A percentile compares a stretch with the other conserved stretches of the same genome.
Evolutionary conservation across 2,113 vertebrate genomes (phyloP).

Genomic region (Probosciger aterrimus): DNA sequence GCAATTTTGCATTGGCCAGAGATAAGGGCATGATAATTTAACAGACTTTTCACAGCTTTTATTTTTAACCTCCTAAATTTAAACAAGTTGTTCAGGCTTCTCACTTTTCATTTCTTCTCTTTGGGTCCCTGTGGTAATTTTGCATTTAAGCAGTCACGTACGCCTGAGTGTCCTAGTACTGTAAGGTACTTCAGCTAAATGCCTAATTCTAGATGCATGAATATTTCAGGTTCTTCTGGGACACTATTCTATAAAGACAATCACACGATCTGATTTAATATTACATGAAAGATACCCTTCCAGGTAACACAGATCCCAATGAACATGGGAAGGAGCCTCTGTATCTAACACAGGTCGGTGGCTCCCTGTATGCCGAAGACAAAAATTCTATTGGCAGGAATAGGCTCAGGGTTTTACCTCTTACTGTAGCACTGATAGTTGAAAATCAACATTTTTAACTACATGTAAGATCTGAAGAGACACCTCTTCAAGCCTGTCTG

Average conservation of each 20-base stretch:
- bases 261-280: no score
- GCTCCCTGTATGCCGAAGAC: not conserved
- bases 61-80: not conserved
- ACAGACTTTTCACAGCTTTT: not conserved
- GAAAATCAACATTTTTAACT: not conserved
- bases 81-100: not conserved
- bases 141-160: not conserved
- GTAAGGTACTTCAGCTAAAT: not conserved
- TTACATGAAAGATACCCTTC: no score
- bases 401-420: not conserved
- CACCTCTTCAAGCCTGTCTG: not conserved
- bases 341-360: not conserved
- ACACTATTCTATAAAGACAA: no score
- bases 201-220: not conserved
- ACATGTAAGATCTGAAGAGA: not conserved
- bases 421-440: not conserved
- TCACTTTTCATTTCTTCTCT: not conserved
- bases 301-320: not conserved
- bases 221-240: not conserved
- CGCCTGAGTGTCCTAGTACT: fast-evolving
- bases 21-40: not conserved
- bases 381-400: not conserved
- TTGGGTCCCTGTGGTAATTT: not conserved
- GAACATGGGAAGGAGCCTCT: not conserved
- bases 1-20: not conserved